Conservation (phyloP, 1,140 invertebrate genomes). For the Cardiocondyla obscurior region DNA sequence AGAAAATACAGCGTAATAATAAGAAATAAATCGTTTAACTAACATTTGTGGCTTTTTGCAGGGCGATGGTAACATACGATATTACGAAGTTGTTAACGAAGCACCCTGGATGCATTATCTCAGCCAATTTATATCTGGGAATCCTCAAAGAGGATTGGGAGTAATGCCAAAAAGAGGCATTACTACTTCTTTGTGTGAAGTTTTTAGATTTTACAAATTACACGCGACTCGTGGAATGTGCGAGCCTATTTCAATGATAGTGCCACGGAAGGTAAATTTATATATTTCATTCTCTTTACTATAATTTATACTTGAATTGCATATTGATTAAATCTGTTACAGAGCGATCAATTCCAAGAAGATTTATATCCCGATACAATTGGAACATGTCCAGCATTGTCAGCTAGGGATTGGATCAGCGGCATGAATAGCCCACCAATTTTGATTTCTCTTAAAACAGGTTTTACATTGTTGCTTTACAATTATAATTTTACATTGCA, state of each 20-base stretch:
- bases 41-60: constrained; percentile 75
- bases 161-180: constrained; percentile 97
- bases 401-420: constrained; percentile 94
- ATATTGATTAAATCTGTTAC: constrained; percentile 17
- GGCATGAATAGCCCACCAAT: constrained; percentile 93
- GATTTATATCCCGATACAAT: constrained; percentile 97
- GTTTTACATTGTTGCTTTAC: constrained; percentile 75
- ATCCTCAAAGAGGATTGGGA: constrained; percentile 94
- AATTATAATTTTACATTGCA: not conserved
- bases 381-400: constrained; percentile 91
- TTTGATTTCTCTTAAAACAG: constrained; percentile 93
- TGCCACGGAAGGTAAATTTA: constrained; percentile 90
- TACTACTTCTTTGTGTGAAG: constrained; percentile 91
- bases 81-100: constrained; percentile 96
- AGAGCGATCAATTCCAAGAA: constrained; percentile 92
- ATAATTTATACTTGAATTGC: not conserved
- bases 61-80: constrained; percentile 97
- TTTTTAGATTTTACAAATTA: constrained; percentile 96
- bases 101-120: constrained; percentile 94
- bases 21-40: not conserved
- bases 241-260: constrained; percentile 97
- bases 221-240: constrained; percentile 93
- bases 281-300: constrained; percentile 5
- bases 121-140: constrained; percentile 95
- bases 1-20: constrained; percentile 34